phyloP scores from a whole-genome alignment of 2,797 vertebrate species.

The Clarias fuscus region DNA sequence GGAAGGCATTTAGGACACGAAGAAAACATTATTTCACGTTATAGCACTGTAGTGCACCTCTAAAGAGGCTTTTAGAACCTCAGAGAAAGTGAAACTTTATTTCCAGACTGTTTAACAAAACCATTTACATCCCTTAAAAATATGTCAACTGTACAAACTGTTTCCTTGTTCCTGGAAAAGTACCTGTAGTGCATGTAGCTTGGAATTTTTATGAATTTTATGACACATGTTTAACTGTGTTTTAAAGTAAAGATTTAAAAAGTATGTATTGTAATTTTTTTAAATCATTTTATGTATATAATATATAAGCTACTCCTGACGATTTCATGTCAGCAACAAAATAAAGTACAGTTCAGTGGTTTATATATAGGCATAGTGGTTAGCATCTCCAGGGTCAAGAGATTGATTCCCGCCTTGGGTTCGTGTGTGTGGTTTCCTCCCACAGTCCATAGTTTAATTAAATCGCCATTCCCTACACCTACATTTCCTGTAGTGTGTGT shows the following conservation, averaged over 20 bases:
- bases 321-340: no score
- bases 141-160: background rate
- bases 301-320: background rate
- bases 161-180: background rate
- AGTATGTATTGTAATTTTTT: background rate
- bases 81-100: background rate
- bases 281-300: background rate
- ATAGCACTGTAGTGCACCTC: background rate
- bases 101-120: background rate
- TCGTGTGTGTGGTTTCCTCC: no score
- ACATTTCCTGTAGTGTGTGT: no score
- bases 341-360: no score
- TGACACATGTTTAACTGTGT: background rate
- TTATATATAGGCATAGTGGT: no score
- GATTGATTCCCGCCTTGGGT: no score
- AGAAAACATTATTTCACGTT: background rate
- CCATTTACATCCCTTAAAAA: background rate
- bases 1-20: background rate
- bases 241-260: background rate
- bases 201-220: background rate
- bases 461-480: no score
- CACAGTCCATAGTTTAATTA: no score
- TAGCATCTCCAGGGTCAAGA: no score
- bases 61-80: background rate
- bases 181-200: background rate